Evolutionary conservation across 2,888 invertebrate genomes (phyloP).

Genomic region (Dasysyrphus tricinctus): DNA sequence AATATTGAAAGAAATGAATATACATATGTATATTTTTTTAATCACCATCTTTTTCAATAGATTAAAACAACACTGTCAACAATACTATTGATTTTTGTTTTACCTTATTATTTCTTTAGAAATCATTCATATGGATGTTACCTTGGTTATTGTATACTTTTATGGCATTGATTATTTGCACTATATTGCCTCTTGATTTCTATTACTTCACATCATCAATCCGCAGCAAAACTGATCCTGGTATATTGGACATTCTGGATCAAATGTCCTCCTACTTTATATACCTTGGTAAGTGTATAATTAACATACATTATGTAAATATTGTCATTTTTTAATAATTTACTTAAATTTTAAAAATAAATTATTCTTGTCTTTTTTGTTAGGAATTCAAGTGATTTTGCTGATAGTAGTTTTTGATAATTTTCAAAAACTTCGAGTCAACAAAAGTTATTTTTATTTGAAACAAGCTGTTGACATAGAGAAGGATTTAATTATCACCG

Average conservation of each 20-base stretch:
- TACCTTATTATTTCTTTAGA: background rate
- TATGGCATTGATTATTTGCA: background rate
- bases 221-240: background rate
- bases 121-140: slow-evolving; percentile 7
- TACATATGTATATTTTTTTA: too few relatives aligned
- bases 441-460: background rate
- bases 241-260: background rate
- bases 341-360: too few relatives aligned
- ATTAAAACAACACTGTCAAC: too few relatives aligned
- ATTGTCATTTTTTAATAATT: too few relatives aligned
- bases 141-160: slow-evolving; percentile 1
- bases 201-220: background rate
- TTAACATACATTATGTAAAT: too few relatives aligned
- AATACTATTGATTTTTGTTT: too few relatives aligned
- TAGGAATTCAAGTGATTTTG: background rate
- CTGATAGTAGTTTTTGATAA: background rate
- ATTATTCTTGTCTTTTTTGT: background rate
- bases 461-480: background rate
- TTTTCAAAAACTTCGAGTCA: background rate
- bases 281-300: background rate
- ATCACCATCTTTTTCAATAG: too few relatives aligned
- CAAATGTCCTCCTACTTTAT: background rate
- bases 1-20: too few relatives aligned
- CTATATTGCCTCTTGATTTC: background rate
- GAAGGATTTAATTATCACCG: background rate